Evolutionary conservation across 2,797 vertebrate species (phyloP).

Genomic region (Oreonectes daqikongensis): DNA sequence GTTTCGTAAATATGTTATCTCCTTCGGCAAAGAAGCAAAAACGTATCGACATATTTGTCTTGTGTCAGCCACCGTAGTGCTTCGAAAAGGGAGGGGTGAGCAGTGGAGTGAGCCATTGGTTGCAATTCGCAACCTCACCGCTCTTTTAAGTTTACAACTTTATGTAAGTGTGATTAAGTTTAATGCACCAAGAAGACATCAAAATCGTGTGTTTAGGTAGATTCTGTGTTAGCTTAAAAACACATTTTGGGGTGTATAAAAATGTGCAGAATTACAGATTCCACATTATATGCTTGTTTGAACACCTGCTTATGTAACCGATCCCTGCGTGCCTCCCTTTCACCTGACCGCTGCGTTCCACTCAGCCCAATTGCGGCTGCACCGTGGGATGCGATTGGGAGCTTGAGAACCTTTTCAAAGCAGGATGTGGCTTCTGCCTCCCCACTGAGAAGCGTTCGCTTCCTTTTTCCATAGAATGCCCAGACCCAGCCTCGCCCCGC

Average conservation of each 20-base stretch:
- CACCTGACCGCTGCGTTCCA: conserved; percentile 28
- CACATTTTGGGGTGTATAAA: not conserved
- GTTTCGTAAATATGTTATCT: too few relatives aligned
- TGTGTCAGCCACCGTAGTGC: too few relatives aligned
- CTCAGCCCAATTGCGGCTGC: conserved; percentile 45
- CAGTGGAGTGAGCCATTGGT: too few relatives aligned
- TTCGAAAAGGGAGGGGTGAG: too few relatives aligned
- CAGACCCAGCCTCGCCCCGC: conserved; percentile 17
- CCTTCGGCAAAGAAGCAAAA: too few relatives aligned
- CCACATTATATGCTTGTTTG: not conserved
- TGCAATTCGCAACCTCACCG: too few relatives aligned
- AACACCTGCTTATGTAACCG: conserved; percentile 13
- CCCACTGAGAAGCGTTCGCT: conserved; percentile 45
- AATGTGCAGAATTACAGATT: not conserved
- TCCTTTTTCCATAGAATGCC: conserved; percentile 33
- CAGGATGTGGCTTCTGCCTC: conserved; percentile 53
- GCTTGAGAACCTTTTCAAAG: conserved; percentile 44
- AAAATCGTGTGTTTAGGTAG: not conserved
- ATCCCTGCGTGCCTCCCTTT: conserved; percentile 16
- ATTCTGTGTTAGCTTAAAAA: not conserved
- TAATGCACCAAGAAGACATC: not conserved
- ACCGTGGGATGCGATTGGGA: conserved; percentile 44
- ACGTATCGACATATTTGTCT: too few relatives aligned
- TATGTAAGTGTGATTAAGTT: not conserved
- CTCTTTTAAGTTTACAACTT: too few relatives aligned